Percentiles rank a stretch among this genome's conserved stretches.
Conservation (phyloP, 2,113 vertebrate genomes). For the Arizona elegans region DNA sequence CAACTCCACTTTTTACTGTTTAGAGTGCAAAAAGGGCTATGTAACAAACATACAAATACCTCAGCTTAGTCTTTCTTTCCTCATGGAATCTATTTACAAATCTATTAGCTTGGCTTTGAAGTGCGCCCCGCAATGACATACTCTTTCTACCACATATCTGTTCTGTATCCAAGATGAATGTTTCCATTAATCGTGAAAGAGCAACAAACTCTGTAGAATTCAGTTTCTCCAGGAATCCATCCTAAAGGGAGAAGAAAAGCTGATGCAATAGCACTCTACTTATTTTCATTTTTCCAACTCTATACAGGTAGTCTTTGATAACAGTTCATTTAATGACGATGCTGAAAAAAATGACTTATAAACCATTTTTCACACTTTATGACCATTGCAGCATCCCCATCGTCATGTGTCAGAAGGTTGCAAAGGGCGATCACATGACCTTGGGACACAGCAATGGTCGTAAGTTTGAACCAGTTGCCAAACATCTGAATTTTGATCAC, state of each 20-base stretch:
- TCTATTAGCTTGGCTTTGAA: slow-evolving; percentile 95
- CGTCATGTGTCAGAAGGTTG: neutral
- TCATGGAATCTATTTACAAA: slow-evolving; percentile 97
- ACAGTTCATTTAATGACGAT: neutral
- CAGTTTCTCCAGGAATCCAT: slow-evolving; percentile 92
- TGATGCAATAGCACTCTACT: neutral
- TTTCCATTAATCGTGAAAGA: slow-evolving; percentile 88
- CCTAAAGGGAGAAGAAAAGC: slow-evolving; percentile 68
- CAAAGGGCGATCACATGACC: too few species aligned
- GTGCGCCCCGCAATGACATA: slow-evolving; percentile 86
- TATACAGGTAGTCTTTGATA: neutral
- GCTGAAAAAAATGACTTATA: neutral
- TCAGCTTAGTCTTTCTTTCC: slow-evolving; percentile 93
- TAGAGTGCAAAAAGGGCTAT: neutral
- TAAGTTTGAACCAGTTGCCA: too few species aligned
- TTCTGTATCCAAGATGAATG: slow-evolving; percentile 86
- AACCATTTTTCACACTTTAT: neutral
- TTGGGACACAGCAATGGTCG: too few species aligned
- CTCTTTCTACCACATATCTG: slow-evolving; percentile 87
- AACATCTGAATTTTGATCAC: too few species aligned
- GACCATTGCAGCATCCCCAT: neutral
- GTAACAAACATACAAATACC: slow-evolving; percentile 65
- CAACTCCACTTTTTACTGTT: neutral
- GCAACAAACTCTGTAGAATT: slow-evolving; percentile 89
- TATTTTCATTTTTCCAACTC: neutral